phyloP scores from a whole-genome alignment of 2,113 vertebrate genomes.

The Colossoma macropomum region DNA sequence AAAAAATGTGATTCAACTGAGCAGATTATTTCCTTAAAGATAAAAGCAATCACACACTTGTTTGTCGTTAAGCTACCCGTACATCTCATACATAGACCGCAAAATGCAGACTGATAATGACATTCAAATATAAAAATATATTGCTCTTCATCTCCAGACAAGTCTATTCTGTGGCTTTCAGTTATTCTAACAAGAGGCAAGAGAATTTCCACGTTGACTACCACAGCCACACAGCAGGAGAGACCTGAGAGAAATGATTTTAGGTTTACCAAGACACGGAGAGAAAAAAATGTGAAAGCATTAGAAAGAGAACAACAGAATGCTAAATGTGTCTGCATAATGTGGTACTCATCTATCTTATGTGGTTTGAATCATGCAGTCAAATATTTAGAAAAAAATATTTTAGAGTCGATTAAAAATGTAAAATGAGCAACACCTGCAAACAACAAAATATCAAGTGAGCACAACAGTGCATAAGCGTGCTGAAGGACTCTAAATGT shows the following conservation, averaged over 20 bases:
- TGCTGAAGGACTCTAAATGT: constrained; percentile 3
- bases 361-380: constrained; percentile 45
- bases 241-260: constrained; percentile 49
- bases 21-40: constrained; percentile 34
- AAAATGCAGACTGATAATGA: constrained; percentile 65
- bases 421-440: constrained; percentile 10
- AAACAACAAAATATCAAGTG: constrained; percentile 36
- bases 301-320: background rate
- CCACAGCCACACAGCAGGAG: constrained; percentile 44
- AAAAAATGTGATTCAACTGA: constrained; percentile 18
- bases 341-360: constrained; percentile 25
- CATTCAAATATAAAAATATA: constrained; percentile 80
- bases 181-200: constrained; percentile 18
- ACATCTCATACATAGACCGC: constrained; percentile 45
- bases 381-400: constrained; percentile 4
- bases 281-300: constrained; percentile 5
- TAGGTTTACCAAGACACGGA: constrained; percentile 40
- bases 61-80: constrained; percentile 62
- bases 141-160: constrained; percentile 73
- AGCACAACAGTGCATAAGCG: constrained; percentile 25
- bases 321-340: constrained; percentile 45
- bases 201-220: constrained; percentile 28
- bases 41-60: constrained; percentile 55
- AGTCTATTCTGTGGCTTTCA: constrained; percentile 24
- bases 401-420: constrained; percentile 16